Evolutionary conservation across 2,113 vertebrate species (phyloP), one percentile per base, ranked within the genome.

Genomic region (Paralichthys olivaceus): DNA sequence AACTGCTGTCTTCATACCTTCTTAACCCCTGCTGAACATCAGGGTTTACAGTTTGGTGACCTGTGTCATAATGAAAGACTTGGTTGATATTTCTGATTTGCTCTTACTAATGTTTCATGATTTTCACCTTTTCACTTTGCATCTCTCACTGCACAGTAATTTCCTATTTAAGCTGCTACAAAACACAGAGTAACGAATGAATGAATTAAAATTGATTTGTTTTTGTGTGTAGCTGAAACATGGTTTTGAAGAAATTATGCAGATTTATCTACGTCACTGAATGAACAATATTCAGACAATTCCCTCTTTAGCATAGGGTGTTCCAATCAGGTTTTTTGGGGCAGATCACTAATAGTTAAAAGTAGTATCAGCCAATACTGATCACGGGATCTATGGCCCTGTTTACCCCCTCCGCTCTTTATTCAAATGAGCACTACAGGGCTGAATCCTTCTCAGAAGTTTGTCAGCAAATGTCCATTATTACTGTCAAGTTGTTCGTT

Each of bases 51-150:
- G 55, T 77, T 77, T 67, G 68, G 17, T 90, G 63, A 56, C 53
- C 65, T 78, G 74, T 56, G n/a, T 72, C 56, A 61, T 77, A 5
- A 73, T 73, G 20, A 72, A 19, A 70, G 8, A 74, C 54, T 62
- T 81, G 49, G 51, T 79, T 77, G 69, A 84, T 71, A 78, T 34
- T 86, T 86, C 68, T 90, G 60, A 88, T 87, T 84, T 91, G 86
- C 87, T 88, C 83, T 89, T 81, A 93, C 93, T 94, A 94, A 94
- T 90, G 71, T 91, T 84, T 90, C 73, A 72, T 81, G 74, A 85
- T 87, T 92, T 91, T 92, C 76, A 84, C 85, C 80, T 88, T 76
- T 90, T 67, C 74, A 90, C 88, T 81, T 63, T 72, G 69, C 70
- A 15, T 53, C 61, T 84, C 67, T 86, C 47, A 59, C 77, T 86